phyloP scores from a whole-genome alignment of 2,113 vertebrate genomes.

The Alouatta palliata region DNA sequence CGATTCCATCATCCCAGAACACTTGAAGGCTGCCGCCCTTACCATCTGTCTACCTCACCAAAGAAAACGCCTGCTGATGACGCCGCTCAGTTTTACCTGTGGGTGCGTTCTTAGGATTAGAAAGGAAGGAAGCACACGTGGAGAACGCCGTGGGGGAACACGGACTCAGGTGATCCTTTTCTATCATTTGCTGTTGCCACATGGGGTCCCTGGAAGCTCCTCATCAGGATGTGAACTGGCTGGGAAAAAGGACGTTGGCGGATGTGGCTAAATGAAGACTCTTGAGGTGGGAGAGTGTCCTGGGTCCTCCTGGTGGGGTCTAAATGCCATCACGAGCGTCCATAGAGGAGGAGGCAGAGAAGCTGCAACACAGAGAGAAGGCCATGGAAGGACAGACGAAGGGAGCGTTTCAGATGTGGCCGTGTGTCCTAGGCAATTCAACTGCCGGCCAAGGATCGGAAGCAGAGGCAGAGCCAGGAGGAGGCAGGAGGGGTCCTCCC shows the following conservation, averaged over 20 bases:
- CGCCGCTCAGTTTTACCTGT: accelerated
- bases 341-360: neutral
- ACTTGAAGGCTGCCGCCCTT: no score
- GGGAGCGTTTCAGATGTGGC: no score
- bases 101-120: neutral
- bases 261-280: neutral
- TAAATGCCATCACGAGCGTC: neutral
- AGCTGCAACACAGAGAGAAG: neutral
- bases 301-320: neutral
- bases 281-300: neutral
- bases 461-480: neutral
- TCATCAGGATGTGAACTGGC: no score
- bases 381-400: neutral
- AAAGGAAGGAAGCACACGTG: neutral
- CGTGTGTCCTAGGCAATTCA: neutral
- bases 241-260: neutral
- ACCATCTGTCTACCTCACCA: neutral
- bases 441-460: neutral
- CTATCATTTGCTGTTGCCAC: no score
- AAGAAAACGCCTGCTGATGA: no score
- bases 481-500: neutral
- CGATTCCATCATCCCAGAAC: no score
- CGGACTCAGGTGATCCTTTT: no score
- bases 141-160: no score
- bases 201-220: no score